Evolutionary conservation across 2,888 invertebrate species (phyloP).

Genomic region (Ophion obscuratus): DNA sequence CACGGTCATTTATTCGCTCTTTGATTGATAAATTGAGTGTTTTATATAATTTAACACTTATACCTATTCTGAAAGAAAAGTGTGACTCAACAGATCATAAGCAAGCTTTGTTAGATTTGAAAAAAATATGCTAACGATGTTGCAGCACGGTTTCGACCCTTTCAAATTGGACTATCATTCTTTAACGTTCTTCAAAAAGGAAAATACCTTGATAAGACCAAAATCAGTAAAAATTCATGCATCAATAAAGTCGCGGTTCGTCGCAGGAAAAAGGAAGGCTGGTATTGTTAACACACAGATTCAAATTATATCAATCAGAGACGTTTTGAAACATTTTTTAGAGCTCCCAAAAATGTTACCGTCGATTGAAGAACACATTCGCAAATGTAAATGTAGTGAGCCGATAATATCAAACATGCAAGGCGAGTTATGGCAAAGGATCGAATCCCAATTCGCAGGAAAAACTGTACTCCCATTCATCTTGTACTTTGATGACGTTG

Average conservation of each 20-base stretch:
- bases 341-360: slow-evolving; percentile 58
- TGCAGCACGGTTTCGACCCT: slow-evolving; percentile 23
- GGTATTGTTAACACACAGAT: too few relatives aligned
- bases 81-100: too few relatives aligned
- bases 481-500: slow-evolving; percentile 65
- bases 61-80: too few relatives aligned
- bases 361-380: slow-evolving; percentile 42
- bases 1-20: too few relatives aligned
- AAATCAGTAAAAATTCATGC: slow-evolving; percentile 50
- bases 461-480: slow-evolving; percentile 57
- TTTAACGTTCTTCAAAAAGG: slow-evolving; percentile 16
- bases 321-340: slow-evolving; percentile 62
- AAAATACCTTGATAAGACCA: slow-evolving; percentile 39
- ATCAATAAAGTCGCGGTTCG: slow-evolving; percentile 17
- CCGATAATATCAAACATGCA: slow-evolving; percentile 49
- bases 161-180: slow-evolving; percentile 14
- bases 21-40: too few relatives aligned
- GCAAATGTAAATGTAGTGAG: slow-evolving; percentile 25
- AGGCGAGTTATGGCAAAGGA: slow-evolving; percentile 56
- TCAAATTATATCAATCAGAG: slow-evolving; percentile 34
- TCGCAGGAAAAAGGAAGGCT: too few relatives aligned
- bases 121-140: too few relatives aligned
- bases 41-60: too few relatives aligned
- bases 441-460: slow-evolving; percentile 37
- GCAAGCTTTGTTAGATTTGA: too few relatives aligned